Evolutionary conservation across 2,888 invertebrate genomes (phyloP).

Genomic region (Eretmocerus hayati): DNA sequence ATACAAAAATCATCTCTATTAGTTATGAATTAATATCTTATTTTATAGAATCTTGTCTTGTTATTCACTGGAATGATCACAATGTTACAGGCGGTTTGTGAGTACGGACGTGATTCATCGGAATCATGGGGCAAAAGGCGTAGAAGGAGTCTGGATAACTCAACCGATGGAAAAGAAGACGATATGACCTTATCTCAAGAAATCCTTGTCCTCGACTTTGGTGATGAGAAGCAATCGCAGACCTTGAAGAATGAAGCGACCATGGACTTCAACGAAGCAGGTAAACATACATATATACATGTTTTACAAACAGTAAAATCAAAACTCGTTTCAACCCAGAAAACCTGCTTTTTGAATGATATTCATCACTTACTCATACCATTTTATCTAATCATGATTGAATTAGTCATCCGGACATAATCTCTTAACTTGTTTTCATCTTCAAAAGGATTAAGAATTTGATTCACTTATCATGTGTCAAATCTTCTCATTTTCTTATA

Average conservation of each 20-base stretch:
- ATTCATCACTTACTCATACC: too few relatives aligned
- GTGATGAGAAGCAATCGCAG: conserved; percentile 79
- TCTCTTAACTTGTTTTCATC: not conserved
- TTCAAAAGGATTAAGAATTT: not conserved
- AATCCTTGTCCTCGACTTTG: conserved; percentile 86
- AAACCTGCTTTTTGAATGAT: too few relatives aligned
- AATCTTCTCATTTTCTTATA: not conserved
- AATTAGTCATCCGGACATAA: not conserved
- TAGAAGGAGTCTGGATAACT: conserved; percentile 62
- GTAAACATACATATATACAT: too few relatives aligned
- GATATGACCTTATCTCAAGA: conserved; percentile 93
- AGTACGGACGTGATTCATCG: conserved; percentile 83
- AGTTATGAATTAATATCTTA: too few relatives aligned
- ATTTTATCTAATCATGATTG: too few relatives aligned
- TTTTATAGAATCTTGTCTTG: too few relatives aligned
- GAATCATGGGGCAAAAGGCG: conserved; percentile 88
- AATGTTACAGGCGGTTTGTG: conserved; percentile 69
- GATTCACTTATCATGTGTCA: too few relatives aligned
- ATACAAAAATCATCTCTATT: not conserved
- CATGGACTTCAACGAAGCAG: conserved; percentile 50
- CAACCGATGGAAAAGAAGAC: conserved; percentile 62
- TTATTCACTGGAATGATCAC: too few relatives aligned
- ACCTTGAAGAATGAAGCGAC: conserved; percentile 72
- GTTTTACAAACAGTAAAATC: too few relatives aligned
- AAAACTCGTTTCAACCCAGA: too few relatives aligned